These are phyloP conservation scores for Sitta carolinensis DNA, from an alignment of 2,797 vertebrate species.

Conservation along the genomic window DNA sequence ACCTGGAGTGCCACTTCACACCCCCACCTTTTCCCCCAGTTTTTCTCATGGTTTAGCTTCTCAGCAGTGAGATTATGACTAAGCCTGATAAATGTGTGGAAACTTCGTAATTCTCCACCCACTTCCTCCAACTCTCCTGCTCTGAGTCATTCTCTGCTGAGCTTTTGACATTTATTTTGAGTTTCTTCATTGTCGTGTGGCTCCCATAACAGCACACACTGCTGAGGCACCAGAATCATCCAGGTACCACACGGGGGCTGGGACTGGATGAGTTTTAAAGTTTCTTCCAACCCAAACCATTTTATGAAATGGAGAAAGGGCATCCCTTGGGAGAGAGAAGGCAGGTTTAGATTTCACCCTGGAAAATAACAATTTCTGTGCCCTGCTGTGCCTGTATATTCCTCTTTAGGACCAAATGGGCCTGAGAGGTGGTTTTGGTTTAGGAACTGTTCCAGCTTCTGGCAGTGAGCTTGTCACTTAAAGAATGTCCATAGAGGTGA, in stretches of 20 bases:
- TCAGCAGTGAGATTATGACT: conserved; percentile 58
- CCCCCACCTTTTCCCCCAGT: background rate
- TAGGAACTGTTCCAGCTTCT: background rate
- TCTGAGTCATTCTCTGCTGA: conserved; percentile 57
- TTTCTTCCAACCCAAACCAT: background rate
- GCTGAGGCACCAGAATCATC: background rate
- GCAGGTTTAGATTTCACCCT: background rate
- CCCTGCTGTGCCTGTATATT: background rate
- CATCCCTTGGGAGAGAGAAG: background rate
- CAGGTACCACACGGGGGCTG: background rate
- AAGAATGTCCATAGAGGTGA: background rate
- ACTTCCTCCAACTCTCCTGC: conserved; percentile 46
- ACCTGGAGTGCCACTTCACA: background rate
- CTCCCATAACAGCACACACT: background rate
- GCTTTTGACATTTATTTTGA: conserved; percentile 56
- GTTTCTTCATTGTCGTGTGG: background rate
- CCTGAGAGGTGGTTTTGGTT: background rate
- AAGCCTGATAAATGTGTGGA: conserved; percentile 52
- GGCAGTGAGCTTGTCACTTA: background rate
- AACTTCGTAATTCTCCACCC: conserved; percentile 59
- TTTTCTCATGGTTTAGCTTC: conserved; percentile 29
- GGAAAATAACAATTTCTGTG: background rate
- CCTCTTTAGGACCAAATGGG: background rate
- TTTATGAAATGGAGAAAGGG: background rate
- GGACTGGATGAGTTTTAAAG: background rate